Conservation (phyloP, 2,113 vertebrate genomes). For the Chrysemys picta region DNA sequence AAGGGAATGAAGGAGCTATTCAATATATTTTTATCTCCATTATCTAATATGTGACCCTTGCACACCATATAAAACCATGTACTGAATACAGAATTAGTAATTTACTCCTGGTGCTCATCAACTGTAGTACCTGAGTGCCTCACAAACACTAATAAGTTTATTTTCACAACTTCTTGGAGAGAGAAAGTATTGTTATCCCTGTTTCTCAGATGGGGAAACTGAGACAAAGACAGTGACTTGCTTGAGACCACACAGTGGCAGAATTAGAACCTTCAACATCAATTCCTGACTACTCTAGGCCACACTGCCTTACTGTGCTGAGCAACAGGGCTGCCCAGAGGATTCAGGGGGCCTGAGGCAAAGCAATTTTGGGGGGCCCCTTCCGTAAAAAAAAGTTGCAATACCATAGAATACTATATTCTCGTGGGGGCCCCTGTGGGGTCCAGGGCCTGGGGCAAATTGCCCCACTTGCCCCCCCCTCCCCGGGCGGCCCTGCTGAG, state of each 20-base stretch:
- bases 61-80: neutral
- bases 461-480: too few species aligned
- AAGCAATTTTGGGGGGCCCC: too few species aligned
- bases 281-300: neutral
- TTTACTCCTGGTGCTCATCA: neutral
- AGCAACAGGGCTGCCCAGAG: too few species aligned
- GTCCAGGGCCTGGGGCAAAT: too few species aligned
- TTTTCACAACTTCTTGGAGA: neutral
- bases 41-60: neutral
- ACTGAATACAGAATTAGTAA: neutral
- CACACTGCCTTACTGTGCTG: fast-evolving
- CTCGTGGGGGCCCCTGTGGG: too few species aligned
- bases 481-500: neutral
- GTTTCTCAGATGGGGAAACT: neutral
- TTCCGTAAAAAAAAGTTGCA: too few species aligned
- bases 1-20: neutral
- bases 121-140: neutral
- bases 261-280: neutral
- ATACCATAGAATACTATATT: too few species aligned
- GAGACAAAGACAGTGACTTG: neutral
- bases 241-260: neutral
- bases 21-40: neutral
- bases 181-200: neutral
- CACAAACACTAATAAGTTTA: neutral
- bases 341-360: too few species aligned